Percentiles rank a stretch among this genome's conserved stretches.
These are phyloP conservation scores for Paramisgurnus dabryanus DNA, from an alignment of 2,113 vertebrate species.

Conservation along the genomic window DNA sequence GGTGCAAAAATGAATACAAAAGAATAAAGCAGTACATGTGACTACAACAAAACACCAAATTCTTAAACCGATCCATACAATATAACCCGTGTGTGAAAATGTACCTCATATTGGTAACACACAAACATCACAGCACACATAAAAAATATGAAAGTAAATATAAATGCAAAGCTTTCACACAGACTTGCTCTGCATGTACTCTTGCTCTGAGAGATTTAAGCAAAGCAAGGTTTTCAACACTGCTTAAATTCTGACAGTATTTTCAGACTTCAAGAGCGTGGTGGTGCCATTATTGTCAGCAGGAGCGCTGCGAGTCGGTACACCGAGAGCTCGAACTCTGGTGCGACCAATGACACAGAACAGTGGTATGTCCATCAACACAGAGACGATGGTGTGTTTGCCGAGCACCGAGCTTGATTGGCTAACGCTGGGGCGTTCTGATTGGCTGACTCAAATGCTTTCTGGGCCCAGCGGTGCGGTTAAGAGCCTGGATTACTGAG, in stretches of 20 bases:
- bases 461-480: conserved; percentile 54
- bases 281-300: conserved; percentile 26
- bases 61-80: conserved; percentile 23
- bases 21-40: conserved; percentile 11
- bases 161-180: conserved; percentile 1
- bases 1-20: conserved; percentile 58
- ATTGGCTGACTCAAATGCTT: conserved; percentile 51
- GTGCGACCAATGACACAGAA: conserved; percentile 37
- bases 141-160: conserved; percentile 5
- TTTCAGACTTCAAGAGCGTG: conserved; percentile 21
- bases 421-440: conserved; percentile 19
- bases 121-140: neutral
- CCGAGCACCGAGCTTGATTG: conserved; percentile 26
- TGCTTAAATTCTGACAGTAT: conserved; percentile 27
- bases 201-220: conserved; percentile 7
- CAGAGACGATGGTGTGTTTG: conserved; percentile 42
- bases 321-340: conserved; percentile 20
- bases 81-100: too few species aligned
- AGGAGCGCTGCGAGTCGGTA: conserved; percentile 16
- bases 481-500: conserved; percentile 83
- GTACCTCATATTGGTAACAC: neutral
- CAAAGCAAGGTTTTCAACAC: conserved; percentile 1
- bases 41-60: conserved; percentile 23
- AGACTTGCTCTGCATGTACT: conserved; percentile 4
- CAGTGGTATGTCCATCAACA: conserved; percentile 44